Conservation (phyloP, 2,113 vertebrate genomes). For the Cynoglossus semilaevis region DNA sequence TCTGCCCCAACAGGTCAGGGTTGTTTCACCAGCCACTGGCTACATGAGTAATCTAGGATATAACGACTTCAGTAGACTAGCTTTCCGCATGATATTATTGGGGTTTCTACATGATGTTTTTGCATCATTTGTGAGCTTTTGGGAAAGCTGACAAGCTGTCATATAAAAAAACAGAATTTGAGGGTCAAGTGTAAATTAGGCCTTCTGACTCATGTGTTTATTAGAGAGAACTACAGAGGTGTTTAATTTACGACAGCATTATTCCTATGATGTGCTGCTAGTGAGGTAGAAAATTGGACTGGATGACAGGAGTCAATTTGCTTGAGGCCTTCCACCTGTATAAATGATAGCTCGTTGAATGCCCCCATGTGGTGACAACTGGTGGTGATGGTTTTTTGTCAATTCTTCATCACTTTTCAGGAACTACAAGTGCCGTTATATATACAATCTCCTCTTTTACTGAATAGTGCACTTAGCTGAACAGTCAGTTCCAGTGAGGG, state of each 20-base stretch:
- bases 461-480: constrained; percentile 43
- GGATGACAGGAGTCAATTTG: neutral
- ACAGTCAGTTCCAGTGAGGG: constrained; percentile 16
- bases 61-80: no score
- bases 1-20: no score
- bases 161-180: no score
- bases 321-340: constrained; percentile 16
- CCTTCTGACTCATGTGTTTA: neutral
- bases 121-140: no score
- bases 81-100: no score
- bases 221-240: neutral
- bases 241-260: neutral
- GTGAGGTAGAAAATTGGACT: constrained; percentile 13
- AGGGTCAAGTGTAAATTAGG: no score
- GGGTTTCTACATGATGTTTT: no score
- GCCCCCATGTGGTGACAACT: constrained; percentile 14
- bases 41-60: no score
- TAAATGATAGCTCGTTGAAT: constrained; percentile 28
- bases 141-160: no score
- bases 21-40: no score
- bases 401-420: constrained; percentile 12
- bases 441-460: constrained; percentile 29
- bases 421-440: constrained; percentile 23
- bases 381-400: constrained; percentile 8
- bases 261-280: constrained; percentile 1